Evolutionary conservation across 2,797 vertebrate species (phyloP).

Genomic region (Heliangelus exortis): DNA sequence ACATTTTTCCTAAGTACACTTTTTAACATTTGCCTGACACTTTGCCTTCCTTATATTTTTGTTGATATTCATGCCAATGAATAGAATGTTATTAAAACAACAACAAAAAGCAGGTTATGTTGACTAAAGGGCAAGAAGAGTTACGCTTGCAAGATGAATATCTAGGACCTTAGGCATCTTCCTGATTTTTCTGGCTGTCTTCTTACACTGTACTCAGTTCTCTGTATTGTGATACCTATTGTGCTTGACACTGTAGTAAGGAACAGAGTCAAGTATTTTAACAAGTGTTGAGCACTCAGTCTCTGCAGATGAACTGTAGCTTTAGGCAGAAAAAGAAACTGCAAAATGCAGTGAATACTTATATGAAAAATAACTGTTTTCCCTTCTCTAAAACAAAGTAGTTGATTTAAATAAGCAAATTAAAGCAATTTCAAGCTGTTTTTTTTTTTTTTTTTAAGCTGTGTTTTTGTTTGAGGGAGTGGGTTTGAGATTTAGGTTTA

Average conservation of each 20-base stretch:
- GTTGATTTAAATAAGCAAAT: neutral
- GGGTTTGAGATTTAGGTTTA: neutral
- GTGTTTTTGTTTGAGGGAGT: neutral
- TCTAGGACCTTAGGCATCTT: neutral
- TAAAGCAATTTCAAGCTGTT: neutral
- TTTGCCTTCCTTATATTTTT: neutral
- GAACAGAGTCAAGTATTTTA: neutral
- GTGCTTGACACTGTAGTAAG: neutral
- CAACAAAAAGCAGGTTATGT: neutral
- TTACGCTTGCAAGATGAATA: neutral
- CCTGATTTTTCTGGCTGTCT: neutral
- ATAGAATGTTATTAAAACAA: neutral
- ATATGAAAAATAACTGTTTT: neutral
- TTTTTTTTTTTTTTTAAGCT: neutral
- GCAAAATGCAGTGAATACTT: neutral
- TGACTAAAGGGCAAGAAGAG: neutral
- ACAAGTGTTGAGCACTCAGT: neutral
- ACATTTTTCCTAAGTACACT: neutral
- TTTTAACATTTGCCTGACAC: neutral
- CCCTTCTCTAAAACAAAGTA: neutral
- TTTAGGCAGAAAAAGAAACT: neutral
- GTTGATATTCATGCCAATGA: neutral
- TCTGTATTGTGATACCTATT: neutral
- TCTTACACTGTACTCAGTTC: accelerated
- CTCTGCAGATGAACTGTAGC: neutral